Evolutionary conservation across 2,113 vertebrate genomes (phyloP), one percentile per base, ranked within the genome.

Genomic region (Empidonax alnorum): DNA sequence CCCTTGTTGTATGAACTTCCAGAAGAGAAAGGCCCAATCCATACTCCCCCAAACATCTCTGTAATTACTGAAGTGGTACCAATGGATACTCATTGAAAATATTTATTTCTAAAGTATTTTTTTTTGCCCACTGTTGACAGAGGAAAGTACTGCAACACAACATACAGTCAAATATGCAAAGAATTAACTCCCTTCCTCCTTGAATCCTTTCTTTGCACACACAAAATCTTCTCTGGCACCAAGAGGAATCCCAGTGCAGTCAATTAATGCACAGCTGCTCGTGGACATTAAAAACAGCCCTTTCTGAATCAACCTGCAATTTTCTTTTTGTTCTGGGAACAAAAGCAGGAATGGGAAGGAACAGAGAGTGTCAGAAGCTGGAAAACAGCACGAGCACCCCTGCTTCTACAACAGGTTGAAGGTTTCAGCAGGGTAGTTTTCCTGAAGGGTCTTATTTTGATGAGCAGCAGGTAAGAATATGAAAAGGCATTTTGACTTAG

Each of bases 221-320:
- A 79, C 35, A 72, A 78, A 95, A 8, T n/a, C n/a, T 62, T 41
- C 39, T 22, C 71, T 66, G 28, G 44, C 58, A 49, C 61, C 39
- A 65, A 74, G 69, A 84, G 68, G 78, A 93, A 73, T 91, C 96
- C 91, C 81, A 91, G 39, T 5, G 87, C 87, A 91, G 59, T 63
- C 82, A 94, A 95, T 94, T 95, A 95, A 94, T 87, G 91, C 65
- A 55, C 12, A 14, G 66, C 58, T 91, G 84, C 56, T 44, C 24
- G 10, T 3, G 37, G 49, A n/a, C n/a, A 69, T 28, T 44, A 75
- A 84, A 77, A 18, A 0, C 63, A 87, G 39, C 44, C 52, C 46
- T 82, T 69, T 53, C 62, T 53, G 53, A 65, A 84, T 50, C 87
- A 72, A 39, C 77, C 42, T 31, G 24, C n/a, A 39, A n/a, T 79